Evolutionary conservation across 2,797 vertebrate species (phyloP), one percentile per base, ranked within the genome.

Genomic region (Discoglossus pictus): DNA sequence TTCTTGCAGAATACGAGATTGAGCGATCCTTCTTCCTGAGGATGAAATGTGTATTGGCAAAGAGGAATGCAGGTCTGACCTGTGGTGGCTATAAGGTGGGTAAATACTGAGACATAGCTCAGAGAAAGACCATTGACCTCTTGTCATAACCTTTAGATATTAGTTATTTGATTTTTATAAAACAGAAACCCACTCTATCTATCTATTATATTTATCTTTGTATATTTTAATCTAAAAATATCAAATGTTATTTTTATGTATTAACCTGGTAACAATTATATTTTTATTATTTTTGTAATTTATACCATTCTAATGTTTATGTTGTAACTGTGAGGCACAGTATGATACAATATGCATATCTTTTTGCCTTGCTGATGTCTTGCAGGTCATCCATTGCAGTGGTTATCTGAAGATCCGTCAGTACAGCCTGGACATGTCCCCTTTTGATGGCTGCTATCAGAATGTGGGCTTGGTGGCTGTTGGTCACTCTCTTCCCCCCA

Each of bases 391-490:
- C 75, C 97, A 99, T 77, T 99, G 97, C 86, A 98, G 96, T 8
- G 97, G 97, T 44, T 98, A 99, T 83, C 87, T 98, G 80, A 99
- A 99, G 87, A 97, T 99, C 75, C 94, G 97, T 9, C 97, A 98
- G 81, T 99, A 98, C 85, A 98, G 93, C 75, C 71, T 99, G 76
- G 97, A 99, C 79, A 98, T 99, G 95, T 98, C 97, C 0, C 97
- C 95, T 1, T 99, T 98, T 6, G 97, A 99, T 13, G 94, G 96
- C 76, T 99, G 97, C 81, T 99, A 96, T 80, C 97, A 99, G 89
- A 99, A 99, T 4, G 96, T 99, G 74, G 96, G 97, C 24, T 80
- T 99, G 76, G 97, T 99, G 53, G 97, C 97, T 0, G 97, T 99
- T 74, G 97, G 97, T 47, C 97, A 99, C 84, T 99, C 97, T 0